A percentile compares a stretch with the other conserved stretches of the same genome.
Conservation (phyloP, 2,797 vertebrate species). For the Heterohyrax brucei region DNA sequence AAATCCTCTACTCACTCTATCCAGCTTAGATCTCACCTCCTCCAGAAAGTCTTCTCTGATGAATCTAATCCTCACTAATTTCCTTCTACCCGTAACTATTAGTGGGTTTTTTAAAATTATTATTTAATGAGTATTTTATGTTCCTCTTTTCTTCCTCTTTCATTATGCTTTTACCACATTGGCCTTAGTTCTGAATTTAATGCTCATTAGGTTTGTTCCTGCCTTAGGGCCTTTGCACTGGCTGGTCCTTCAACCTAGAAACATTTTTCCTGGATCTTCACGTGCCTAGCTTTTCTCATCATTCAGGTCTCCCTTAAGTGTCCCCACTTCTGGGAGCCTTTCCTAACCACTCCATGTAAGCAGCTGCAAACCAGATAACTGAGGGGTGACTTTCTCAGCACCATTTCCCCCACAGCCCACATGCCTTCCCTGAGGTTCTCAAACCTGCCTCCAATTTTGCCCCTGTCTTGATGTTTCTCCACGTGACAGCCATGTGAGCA, state of each 20-base stretch:
- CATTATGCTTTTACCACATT: neutral
- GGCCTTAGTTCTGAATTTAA: neutral
- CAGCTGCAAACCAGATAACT: neutral
- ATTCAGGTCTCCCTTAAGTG: neutral
- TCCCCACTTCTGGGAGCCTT: neutral
- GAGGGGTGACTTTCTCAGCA: neutral
- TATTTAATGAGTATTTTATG: neutral
- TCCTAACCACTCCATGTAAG: neutral
- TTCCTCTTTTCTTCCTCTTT: neutral
- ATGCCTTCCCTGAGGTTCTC: neutral
- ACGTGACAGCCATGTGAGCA: neutral
- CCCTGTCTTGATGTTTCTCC: neutral
- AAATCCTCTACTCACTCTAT: neutral
- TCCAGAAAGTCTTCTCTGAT: slow-evolving; percentile 19
- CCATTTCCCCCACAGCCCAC: neutral
- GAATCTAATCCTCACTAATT: neutral
- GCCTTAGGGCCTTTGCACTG: neutral
- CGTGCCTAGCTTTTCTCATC: neutral
- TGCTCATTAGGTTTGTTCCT: neutral
- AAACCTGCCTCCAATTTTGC: neutral
- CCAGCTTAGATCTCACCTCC: neutral
- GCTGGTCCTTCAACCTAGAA: neutral
- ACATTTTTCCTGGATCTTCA: neutral
- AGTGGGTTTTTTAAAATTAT: no score
- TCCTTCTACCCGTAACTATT: neutral